Percentiles rank a stretch among this genome's conserved stretches.
phyloP scores from a whole-genome alignment of 2,888 invertebrate species.

The Holacanthella duospinosa region DNA sequence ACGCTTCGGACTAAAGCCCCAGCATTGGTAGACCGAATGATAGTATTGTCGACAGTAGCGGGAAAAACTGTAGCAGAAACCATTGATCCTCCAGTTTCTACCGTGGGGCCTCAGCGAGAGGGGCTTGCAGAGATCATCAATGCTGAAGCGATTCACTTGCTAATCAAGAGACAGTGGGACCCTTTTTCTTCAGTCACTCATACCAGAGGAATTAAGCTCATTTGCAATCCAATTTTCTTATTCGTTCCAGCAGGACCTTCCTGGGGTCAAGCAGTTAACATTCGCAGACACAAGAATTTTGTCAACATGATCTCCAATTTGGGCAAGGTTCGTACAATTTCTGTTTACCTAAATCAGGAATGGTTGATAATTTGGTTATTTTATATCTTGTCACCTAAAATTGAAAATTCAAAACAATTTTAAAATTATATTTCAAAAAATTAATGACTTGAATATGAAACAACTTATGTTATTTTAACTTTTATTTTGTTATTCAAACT shows the following conservation, averaged over 20 bases:
- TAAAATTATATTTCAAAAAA: no score
- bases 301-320: constrained; percentile 16
- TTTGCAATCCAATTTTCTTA: constrained; percentile 57
- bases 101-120: constrained; percentile 6
- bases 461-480: neutral
- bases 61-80: constrained; percentile 38
- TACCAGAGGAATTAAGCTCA: constrained; percentile 57
- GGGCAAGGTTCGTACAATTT: no score
- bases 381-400: no score
- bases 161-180: constrained; percentile 63
- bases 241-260: constrained; percentile 50
- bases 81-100: constrained; percentile 4
- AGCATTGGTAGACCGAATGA: constrained; percentile 60
- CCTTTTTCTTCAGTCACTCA: constrained; percentile 52
- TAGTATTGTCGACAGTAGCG: constrained; percentile 48
- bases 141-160: constrained; percentile 54
- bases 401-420: no score
- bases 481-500: neutral
- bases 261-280: constrained; percentile 9
- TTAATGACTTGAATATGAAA: no score
- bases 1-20: constrained; percentile 58
- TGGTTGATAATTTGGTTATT: no score
- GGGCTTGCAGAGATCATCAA: constrained; percentile 38
- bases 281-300: constrained; percentile 22
- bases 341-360: no score